A percentile compares a stretch with the other conserved stretches of the same genome.
phyloP scores from a whole-genome alignment of 2,888 invertebrate genomes.

The Melitaea athalia region DNA sequence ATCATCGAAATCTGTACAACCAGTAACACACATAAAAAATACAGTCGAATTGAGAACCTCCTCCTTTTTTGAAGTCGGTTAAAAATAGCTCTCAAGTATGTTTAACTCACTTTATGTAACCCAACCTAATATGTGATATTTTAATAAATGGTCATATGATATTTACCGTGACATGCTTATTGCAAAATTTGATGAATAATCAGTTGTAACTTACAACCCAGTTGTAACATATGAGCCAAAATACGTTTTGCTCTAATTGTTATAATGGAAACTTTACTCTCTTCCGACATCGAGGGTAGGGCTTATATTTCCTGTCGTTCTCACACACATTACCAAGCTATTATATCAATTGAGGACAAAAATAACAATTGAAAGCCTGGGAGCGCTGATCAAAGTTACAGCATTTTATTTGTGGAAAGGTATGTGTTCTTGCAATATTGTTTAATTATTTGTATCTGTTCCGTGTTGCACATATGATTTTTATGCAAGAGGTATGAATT shows the following conservation, averaged over 20 bases:
- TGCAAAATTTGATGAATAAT: conserved; percentile 4
- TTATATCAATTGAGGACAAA: conserved; percentile 66
- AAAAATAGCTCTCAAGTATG: conserved; percentile 14
- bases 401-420: conserved; percentile 37
- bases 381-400: conserved; percentile 53
- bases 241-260: conserved; percentile 79
- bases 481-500: neutral
- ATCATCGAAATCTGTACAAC: too few species aligned
- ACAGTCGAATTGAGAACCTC: too few species aligned
- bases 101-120: neutral
- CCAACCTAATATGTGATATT: neutral
- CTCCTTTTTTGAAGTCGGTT: neutral
- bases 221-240: conserved; percentile 17
- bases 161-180: neutral
- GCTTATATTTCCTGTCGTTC: conserved; percentile 87
- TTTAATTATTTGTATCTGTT: conserved; percentile 13
- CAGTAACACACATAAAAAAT: too few species aligned
- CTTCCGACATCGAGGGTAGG: conserved; percentile 87
- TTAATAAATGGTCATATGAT: neutral
- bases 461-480: conserved; percentile 4
- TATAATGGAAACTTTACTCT: conserved; percentile 81
- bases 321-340: conserved; percentile 81
- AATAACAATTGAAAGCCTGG: conserved; percentile 64
- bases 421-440: conserved; percentile 29
- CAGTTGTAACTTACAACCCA: neutral